Conservation (phyloP, 2,888 invertebrate genomes). For the Axea sp. region DNA sequence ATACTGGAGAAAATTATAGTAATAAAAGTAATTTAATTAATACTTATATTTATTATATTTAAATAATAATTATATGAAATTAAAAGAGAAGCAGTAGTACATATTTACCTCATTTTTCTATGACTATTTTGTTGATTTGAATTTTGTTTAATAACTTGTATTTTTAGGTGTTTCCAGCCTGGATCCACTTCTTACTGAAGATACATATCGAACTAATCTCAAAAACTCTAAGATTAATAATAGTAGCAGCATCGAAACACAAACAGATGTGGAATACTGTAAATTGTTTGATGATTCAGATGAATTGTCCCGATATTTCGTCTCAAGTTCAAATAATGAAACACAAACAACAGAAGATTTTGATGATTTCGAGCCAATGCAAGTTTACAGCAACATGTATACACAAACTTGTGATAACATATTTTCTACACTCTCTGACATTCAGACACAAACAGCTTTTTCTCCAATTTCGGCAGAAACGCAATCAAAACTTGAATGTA, state of each 20-base stretch:
- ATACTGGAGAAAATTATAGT: constrained; percentile 64
- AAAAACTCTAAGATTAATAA: constrained; percentile 63
- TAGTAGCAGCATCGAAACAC: constrained; percentile 76
- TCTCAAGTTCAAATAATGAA: constrained; percentile 82
- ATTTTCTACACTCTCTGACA: constrained; percentile 82
- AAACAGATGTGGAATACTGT: constrained; percentile 75
- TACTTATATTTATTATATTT: too few species aligned
- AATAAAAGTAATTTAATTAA: constrained; percentile 63
- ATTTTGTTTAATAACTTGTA: too few species aligned
- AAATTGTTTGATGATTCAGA: constrained; percentile 74
- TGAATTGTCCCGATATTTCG: constrained; percentile 70
- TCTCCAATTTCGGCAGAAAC: constrained; percentile 82
- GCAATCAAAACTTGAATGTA: constrained; percentile 78
- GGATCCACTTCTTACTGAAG: constrained; percentile 76
- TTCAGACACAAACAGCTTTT: constrained; percentile 84
- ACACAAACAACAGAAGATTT: constrained; percentile 82
- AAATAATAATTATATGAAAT: too few species aligned
- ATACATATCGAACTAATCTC: constrained; percentile 71
- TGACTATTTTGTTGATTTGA: too few species aligned
- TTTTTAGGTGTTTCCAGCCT: constrained; percentile 69
- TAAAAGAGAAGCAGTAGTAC: too few species aligned
- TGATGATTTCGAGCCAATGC: constrained; percentile 76
- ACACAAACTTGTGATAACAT: constrained; percentile 82
- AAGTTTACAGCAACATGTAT: constrained; percentile 79
- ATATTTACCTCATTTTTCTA: too few species aligned